Evolutionary conservation across 1,140 invertebrate species (phyloP).

Genomic region (Drosophila navojoa): DNA sequence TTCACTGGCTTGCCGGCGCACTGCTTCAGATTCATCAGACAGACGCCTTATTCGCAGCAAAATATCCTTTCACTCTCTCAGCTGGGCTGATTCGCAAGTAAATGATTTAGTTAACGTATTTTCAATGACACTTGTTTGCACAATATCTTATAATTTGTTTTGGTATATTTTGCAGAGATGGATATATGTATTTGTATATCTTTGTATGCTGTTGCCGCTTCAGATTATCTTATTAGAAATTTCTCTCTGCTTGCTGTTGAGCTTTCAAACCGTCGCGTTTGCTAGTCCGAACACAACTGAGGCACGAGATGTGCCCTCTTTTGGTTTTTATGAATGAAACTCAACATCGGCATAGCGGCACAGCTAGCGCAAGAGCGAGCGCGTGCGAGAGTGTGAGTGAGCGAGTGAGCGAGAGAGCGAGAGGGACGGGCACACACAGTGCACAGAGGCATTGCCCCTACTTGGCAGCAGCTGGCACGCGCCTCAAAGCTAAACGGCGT

Average conservation of each 20-base stretch:
- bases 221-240: conserved; percentile 28
- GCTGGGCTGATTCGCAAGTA: conserved; percentile 13
- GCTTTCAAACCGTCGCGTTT: conserved; percentile 82
- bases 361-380: conserved; percentile 6
- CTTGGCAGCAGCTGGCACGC: conserved; percentile 62
- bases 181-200: conserved; percentile 12
- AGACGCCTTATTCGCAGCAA: conserved; percentile 1
- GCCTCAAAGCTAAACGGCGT: conserved; percentile 51
- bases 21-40: conserved; percentile 31
- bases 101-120: conserved; percentile 7
- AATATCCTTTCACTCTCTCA: conserved; percentile 53
- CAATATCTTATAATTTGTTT: conserved; percentile 34
- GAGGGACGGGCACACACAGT: conserved; percentile 1
- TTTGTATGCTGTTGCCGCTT: conserved; percentile 34
- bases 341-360: conserved; percentile 54
- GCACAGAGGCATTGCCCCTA: conserved; percentile 44
- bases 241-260: conserved; percentile 19
- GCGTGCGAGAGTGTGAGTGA: conserved; percentile 2
- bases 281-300: conserved; percentile 84
- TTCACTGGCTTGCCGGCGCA: conserved; percentile 13
- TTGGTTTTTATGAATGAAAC: conserved; percentile 84
- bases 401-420: conserved; percentile 5
- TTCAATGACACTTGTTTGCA: conserved; percentile 17
- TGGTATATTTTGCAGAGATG: neutral
- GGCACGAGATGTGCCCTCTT: conserved; percentile 83